phyloP scores from a whole-genome alignment of 2,113 vertebrate species.

The Chloropsis hardwickii region DNA sequence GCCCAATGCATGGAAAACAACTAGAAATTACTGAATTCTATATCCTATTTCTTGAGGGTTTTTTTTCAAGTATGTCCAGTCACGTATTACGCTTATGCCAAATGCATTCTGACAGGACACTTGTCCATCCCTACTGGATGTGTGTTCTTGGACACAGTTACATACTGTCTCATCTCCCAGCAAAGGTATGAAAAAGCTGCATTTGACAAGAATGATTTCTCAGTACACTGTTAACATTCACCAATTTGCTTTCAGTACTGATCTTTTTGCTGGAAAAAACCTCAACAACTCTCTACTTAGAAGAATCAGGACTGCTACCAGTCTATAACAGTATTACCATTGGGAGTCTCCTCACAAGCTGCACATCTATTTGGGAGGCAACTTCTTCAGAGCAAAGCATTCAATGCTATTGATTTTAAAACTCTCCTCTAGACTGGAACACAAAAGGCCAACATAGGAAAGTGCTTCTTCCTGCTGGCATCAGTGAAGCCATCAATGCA shows the following conservation, averaged over 20 bases:
- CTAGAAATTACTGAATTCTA: background rate
- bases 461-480: background rate
- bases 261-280: background rate
- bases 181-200: background rate
- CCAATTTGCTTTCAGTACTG: background rate
- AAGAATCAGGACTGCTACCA: background rate
- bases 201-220: background rate
- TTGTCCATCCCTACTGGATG: background rate
- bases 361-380: background rate
- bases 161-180: background rate
- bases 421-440: background rate
- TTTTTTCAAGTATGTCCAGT: background rate
- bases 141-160: background rate
- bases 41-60: background rate
- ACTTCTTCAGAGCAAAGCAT: background rate
- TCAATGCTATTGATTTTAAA: background rate
- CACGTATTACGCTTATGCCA: background rate
- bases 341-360: background rate
- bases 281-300: background rate
- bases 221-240: background rate
- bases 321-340: background rate
- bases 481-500: background rate
- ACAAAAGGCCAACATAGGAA: background rate
- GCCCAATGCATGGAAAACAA: background rate
- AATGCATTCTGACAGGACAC: background rate